phyloP scores from a whole-genome alignment of 2,797 vertebrate species.

The Galaxias olidus region DNA sequence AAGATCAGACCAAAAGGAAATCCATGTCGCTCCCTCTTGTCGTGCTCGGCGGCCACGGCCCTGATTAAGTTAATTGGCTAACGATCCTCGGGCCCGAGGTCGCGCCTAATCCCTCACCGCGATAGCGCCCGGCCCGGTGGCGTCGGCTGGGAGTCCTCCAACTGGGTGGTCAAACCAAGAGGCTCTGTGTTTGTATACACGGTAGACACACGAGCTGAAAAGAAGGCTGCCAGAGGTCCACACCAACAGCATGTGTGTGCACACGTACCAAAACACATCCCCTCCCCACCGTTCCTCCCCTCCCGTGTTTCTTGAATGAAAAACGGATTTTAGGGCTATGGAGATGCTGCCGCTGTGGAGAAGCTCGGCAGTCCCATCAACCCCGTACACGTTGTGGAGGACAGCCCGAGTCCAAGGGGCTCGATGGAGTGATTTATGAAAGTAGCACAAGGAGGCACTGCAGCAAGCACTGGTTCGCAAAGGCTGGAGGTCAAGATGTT shows the following conservation, averaged over 20 bases:
- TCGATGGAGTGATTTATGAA: slow-evolving; percentile 53
- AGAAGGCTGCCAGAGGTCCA: no score
- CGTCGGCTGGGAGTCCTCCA: slow-evolving; percentile 37
- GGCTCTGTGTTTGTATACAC: not conserved
- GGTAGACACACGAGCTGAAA: not conserved
- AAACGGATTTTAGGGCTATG: slow-evolving; percentile 29
- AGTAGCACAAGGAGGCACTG: slow-evolving; percentile 53
- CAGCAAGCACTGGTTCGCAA: no score
- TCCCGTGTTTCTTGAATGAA: slow-evolving; percentile 18
- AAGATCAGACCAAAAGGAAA: slow-evolving; percentile 47
- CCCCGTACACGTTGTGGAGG: no score
- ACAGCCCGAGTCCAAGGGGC: slow-evolving; percentile 40
- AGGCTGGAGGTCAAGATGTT: no score
- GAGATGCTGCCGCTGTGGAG: slow-evolving; percentile 31
- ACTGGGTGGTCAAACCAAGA: not conserved
- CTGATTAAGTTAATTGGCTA: slow-evolving; percentile 74
- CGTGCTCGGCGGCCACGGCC: slow-evolving; percentile 57
- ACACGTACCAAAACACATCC: slow-evolving; percentile 1
- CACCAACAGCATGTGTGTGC: no score
- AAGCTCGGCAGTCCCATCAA: not conserved
- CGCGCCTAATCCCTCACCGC: slow-evolving; percentile 56
- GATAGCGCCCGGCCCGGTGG: slow-evolving; percentile 36
- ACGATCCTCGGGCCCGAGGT: slow-evolving; percentile 57
- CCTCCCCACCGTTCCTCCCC: slow-evolving; percentile 7
- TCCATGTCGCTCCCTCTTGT: slow-evolving; percentile 63